Evolutionary conservation across 2,113 vertebrate species (phyloP), one percentile per base, ranked within the genome.

Genomic region (Clarias magur): DNA sequence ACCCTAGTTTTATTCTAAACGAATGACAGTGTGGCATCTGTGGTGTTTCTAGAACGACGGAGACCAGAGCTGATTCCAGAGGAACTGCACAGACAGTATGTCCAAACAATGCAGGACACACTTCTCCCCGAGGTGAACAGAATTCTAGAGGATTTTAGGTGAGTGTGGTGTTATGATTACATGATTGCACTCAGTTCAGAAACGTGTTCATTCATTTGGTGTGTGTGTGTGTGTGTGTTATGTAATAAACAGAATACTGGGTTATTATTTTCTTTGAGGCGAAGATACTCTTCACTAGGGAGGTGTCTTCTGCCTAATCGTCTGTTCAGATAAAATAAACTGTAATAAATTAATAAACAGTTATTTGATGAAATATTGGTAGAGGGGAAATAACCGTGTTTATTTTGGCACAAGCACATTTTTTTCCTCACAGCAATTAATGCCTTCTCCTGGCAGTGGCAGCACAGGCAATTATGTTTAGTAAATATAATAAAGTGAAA

Each of bases 131-230:
- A 99, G 85, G 95, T 99, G n/a, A 96, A 97, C 85, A 96, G 90
- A 86, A 96, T 98, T 90, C 95, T 99, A 90, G 97, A 99, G 53
- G 98, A 99, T 92, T 99, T 99, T 92, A 96, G 97, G 98, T 99
- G 92, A 92, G 70, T 60, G 12, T 19, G 17, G 38, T 59, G 62
- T 34, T 12, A 1, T 80, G 62, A n/a, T 70, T 68, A 42, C 53
- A 34, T 0, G 8, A 34, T 62, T 38, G 57, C 17, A 2, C 30
- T 76, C 23, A 76, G 42, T 48, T 54, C 15, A 25, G 73, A 54
- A 53, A 54, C 21, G 5, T 1, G 15, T 12, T 54, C 13, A 76
- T 76, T 54, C 23, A n/a, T 48, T 48, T 48, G 3, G 42, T 42
- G 42, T 42, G 42, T 42, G 42, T 42, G 42, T 42, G 42, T 42